Evolutionary conservation across 2,888 invertebrate genomes (phyloP), one percentile per base, ranked within the genome.

Genomic region (Mythimna lalbum): DNA sequence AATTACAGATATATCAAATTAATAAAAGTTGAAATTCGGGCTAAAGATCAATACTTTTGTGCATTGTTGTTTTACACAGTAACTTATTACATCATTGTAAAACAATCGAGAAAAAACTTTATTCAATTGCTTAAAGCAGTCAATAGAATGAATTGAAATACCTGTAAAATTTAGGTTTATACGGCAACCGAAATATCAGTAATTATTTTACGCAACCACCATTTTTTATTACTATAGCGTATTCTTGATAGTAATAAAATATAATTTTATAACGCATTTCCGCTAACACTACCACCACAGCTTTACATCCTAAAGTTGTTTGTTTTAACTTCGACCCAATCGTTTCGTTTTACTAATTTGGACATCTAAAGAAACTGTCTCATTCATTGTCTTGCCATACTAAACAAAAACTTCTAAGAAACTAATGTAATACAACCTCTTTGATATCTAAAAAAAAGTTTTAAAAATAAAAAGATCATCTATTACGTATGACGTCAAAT

Each of bases 301-400:
- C 55, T 77, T 78, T 82, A 80, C 55, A 67, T 72, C 57, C 71
- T 49, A 62, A 77, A 33, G 21, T 47, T 78, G 66, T 75, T 78
- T 85, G 56, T 85, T 81, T 80, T 69, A 66, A 55, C 33, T 71
- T 62, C 23, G 39, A 12, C 19, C 63, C 68, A 63, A 69, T 69
- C 39, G 63, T 66, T 63, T 50, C 59, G 36, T 67, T 74, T 60
- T 53, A 69, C 79, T 65, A 61, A 82, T 80, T 79, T 73, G 71
- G 67, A 84, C 80, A 67, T 84, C 83, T 72, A 72, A 84, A 70
- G 83, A 78, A 53, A 74, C 69, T 64, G 76, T 83, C 72, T 61
- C 69, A 69, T 76, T 57, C 56, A 69, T 76, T 69, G 56, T 66
- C 69, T 74, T 78, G 31, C 27, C 50, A 66, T 74, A 74, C 50